A percentile compares a stretch with the other conserved stretches of the same genome.
These are phyloP conservation scores for Neodiprion virginianus DNA, from an alignment of 1,140 invertebrate genomes.

Conservation along the genomic window DNA sequence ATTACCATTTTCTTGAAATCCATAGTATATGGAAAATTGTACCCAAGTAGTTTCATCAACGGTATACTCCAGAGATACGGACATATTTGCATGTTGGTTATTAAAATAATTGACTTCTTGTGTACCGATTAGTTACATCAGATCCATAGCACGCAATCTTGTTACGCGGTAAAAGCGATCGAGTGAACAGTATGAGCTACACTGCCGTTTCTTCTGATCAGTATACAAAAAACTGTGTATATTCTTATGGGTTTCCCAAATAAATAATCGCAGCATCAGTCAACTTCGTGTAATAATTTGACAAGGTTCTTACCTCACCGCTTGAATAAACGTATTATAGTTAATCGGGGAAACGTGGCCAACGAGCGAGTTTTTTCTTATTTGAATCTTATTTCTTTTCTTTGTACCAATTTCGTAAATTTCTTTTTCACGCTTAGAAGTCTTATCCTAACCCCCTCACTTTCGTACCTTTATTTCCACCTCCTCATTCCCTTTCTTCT, in stretches of 20 bases:
- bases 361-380: background rate
- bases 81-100: conserved; percentile 27
- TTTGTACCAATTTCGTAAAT: background rate
- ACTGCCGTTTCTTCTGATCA: too few species aligned
- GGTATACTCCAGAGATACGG: background rate
- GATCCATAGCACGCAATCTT: background rate
- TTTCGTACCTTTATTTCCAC: background rate
- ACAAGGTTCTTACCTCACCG: background rate
- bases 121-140: conserved; percentile 25
- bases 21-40: too few species aligned
- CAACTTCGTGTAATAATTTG: too few species aligned
- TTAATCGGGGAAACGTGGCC: background rate
- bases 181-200: background rate
- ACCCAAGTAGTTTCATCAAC: too few species aligned
- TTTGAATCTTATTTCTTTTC: background rate
- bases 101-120: conserved; percentile 19
- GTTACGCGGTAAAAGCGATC: conserved; percentile 1
- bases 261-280: background rate
- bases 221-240: too few species aligned
- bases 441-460: background rate
- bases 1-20: too few species aligned
- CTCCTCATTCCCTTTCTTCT: background rate
- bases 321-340: background rate
- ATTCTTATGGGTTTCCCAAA: background rate
- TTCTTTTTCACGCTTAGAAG: background rate